Percentiles rank a stretch among this genome's conserved stretches.
Evolutionary conservation across 2,797 vertebrate genomes (phyloP).

Genomic region (Rhinichthys osculus): DNA sequence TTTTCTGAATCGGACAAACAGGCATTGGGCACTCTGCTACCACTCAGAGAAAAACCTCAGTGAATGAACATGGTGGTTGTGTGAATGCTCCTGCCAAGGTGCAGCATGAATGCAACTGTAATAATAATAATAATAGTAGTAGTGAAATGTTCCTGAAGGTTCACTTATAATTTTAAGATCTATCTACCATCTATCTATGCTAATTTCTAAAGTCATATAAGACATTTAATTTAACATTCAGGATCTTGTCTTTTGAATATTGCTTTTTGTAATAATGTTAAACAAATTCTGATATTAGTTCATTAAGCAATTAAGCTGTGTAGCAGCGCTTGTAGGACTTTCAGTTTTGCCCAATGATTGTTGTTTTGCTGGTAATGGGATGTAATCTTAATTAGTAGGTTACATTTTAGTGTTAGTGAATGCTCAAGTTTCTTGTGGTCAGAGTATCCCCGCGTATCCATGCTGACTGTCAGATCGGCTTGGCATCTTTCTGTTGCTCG

Average conservation of each 20-base stretch:
- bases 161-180: neutral
- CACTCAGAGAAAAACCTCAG: slow-evolving; percentile 19
- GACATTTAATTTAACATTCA: no score
- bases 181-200: no score
- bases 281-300: no score
- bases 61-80: neutral
- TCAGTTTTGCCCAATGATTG: neutral
- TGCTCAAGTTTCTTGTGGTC: neutral
- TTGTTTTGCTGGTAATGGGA: neutral
- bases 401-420: neutral
- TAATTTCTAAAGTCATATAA: no score
- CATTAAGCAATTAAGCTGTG: no score
- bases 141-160: neutral
- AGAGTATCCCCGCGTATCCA: neutral
- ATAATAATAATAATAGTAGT: neutral
- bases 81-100: neutral
- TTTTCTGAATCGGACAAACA: slow-evolving; percentile 39
- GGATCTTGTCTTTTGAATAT: no score
- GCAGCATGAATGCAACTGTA: neutral
- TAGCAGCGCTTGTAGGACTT: neutral
- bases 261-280: no score
- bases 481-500: neutral
- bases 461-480: neutral
- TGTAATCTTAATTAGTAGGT: neutral
- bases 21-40: slow-evolving; percentile 20